phyloP scores from a whole-genome alignment of 2,113 vertebrate species.

The Microtus pennsylvanicus region DNA sequence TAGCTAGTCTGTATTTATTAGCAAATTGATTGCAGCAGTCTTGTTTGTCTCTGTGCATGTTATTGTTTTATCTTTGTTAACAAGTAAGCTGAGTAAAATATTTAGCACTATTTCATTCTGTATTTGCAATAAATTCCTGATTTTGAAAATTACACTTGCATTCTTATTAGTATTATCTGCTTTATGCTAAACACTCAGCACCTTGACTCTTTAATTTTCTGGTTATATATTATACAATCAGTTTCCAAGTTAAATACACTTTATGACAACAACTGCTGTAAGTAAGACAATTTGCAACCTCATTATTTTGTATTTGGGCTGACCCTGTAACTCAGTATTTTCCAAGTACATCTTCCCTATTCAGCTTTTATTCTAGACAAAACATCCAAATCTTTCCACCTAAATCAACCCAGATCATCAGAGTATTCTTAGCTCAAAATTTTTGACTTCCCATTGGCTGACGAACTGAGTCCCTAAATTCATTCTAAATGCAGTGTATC shows the following conservation, averaged over 20 bases:
- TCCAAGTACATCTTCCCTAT: background rate
- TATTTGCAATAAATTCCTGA: background rate
- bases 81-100: conserved; percentile 1
- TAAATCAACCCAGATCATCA: background rate
- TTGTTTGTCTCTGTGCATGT: background rate
- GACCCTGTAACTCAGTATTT: background rate
- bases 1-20: background rate
- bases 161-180: background rate
- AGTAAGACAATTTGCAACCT: background rate
- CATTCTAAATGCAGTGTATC: background rate
- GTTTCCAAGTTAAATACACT: conserved; percentile 11
- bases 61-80: conserved; percentile 1
- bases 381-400: background rate
- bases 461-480: background rate
- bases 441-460: background rate
- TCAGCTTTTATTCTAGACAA: background rate
- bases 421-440: background rate
- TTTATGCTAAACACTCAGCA: background rate
- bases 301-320: background rate
- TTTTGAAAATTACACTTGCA: conserved; percentile 19
- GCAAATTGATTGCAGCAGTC: conserved; percentile 31
- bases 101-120: conserved; percentile 8
- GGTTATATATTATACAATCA: background rate
- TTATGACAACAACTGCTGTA: background rate
- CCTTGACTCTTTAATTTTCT: background rate